These are phyloP conservation scores for Mobula birostris DNA, from an alignment of 2,113 vertebrate species.

Conservation along the genomic window DNA sequence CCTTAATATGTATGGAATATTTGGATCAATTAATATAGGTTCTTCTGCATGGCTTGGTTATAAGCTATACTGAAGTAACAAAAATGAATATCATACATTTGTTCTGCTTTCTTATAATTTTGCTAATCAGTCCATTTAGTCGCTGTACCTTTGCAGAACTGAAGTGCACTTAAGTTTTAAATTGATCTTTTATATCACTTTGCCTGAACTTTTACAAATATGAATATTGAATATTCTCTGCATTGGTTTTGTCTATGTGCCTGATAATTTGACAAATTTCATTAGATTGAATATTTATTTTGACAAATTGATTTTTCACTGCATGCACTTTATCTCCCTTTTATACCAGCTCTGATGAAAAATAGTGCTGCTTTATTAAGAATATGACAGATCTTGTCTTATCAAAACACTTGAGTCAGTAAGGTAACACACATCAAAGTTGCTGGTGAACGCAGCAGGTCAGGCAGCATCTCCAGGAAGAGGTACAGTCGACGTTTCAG, in stretches of 20 bases:
- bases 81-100: background rate
- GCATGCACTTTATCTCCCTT: background rate
- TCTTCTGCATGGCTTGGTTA: background rate
- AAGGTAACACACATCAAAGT: too few relatives aligned
- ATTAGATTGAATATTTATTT: background rate
- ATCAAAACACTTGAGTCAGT: background rate
- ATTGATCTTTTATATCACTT: background rate
- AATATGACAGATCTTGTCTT: background rate
- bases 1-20: background rate
- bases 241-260: background rate
- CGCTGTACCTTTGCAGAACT: background rate
- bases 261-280: background rate
- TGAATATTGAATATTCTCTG: background rate
- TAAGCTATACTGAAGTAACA: background rate
- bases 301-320: background rate
- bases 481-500: too few relatives aligned
- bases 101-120: background rate
- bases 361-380: background rate
- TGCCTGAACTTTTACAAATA: background rate
- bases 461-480: too few relatives aligned
- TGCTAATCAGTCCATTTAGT: background rate
- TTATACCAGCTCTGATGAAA: background rate
- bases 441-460: too few relatives aligned
- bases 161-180: background rate
- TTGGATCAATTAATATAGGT: background rate